Conservation (phyloP, 1,140 invertebrate species). For the Drosophila sechellia region DNA sequence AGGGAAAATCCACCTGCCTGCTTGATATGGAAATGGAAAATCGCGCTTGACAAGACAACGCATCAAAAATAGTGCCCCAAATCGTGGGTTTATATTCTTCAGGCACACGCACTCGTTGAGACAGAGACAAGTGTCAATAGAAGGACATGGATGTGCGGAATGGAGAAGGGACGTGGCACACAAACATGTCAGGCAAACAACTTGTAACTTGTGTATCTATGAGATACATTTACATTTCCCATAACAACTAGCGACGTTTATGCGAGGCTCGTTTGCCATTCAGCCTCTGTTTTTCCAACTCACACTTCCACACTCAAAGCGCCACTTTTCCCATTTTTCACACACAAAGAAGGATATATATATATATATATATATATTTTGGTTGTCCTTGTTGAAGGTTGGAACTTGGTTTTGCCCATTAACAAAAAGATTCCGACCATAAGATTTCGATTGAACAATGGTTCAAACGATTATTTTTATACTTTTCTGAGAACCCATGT, state of each 20-base stretch:
- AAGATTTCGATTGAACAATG: conserved; percentile 7
- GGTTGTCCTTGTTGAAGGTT: neutral
- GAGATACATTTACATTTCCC: conserved; percentile 63
- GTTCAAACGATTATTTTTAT: conserved; percentile 13
- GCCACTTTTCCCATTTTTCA: neutral
- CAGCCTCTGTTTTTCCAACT: conserved; percentile 18
- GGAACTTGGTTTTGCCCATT: conserved; percentile 35
- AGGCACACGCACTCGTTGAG: conserved; percentile 37
- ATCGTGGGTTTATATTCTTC: conserved; percentile 22
- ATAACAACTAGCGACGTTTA: conserved; percentile 63
- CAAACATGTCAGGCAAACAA: conserved; percentile 58
- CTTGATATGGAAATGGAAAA: conserved; percentile 35
- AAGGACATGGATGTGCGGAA: conserved; percentile 12
- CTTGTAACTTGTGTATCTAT: conserved; percentile 62
- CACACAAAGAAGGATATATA: neutral
- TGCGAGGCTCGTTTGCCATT: conserved; percentile 58
- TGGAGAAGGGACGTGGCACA: conserved; percentile 3
- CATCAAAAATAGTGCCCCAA: conserved; percentile 43
- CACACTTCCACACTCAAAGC: conserved; percentile 7
- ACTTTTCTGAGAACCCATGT: conserved; percentile 10
- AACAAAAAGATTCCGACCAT: conserved; percentile 22
- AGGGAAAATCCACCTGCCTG: conserved; percentile 14
- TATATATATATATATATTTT: conserved; percentile 13
- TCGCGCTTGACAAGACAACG: conserved; percentile 9
- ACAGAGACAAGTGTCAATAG: conserved; percentile 44